Percentiles rank a stretch among this genome's conserved stretches.
Conservation (phyloP, 2,797 vertebrate genomes). For the Crenichthys baileyi region DNA sequence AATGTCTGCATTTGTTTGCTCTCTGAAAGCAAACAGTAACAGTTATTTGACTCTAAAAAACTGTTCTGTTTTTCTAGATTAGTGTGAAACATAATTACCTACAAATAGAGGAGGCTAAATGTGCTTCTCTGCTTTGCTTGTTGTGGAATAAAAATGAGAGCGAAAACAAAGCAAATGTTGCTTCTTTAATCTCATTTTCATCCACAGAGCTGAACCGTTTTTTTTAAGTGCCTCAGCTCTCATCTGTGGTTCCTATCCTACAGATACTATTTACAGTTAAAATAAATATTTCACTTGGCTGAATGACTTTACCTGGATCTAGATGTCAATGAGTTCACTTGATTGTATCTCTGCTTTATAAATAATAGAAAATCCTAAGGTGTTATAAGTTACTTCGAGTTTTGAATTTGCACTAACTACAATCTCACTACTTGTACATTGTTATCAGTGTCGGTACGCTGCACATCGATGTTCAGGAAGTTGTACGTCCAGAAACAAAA, state of each 20-base stretch:
- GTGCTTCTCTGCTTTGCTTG: not conserved
- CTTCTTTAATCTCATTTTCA: slow-evolving; percentile 9
- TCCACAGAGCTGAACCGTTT: slow-evolving; percentile 5
- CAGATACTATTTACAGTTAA: not conserved
- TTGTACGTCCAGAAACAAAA: not conserved
- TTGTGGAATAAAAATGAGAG: not conserved
- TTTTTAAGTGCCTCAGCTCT: not conserved
- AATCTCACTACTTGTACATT: not conserved
- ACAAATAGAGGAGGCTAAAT: slow-evolving; percentile 8
- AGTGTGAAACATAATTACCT: not conserved
- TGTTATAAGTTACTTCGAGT: not conserved
- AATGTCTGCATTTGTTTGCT: not conserved
- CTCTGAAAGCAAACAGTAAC: not conserved
- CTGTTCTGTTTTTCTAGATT: not conserved
- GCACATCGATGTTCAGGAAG: not conserved
- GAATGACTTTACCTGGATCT: not conserved
- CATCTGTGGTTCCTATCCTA: slow-evolving; percentile 6
- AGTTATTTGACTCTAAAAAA: not conserved
- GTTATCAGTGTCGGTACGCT: not conserved
- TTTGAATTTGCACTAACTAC: not conserved
- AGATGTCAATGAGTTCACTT: not conserved
- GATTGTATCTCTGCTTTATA: not conserved
- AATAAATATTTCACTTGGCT: not conserved
- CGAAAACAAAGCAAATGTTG: not conserved
- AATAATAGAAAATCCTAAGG: not conserved